Base-by-base conservation (phyloP, 1,140 invertebrate genomes). In the Papilio polyxenes region DNA sequence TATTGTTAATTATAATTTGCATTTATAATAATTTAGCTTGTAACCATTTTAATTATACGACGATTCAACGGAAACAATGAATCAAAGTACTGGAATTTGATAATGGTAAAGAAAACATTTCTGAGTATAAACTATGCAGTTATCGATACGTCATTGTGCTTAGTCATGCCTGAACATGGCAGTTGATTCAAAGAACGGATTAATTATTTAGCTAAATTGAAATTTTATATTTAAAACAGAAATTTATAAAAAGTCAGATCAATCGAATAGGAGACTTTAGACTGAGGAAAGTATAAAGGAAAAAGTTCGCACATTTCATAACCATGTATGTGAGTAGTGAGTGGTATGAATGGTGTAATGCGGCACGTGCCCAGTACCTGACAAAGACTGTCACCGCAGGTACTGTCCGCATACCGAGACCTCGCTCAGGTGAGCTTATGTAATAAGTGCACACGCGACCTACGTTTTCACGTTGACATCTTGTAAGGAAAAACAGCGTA, bases 81-180 rank as follows among this genome's bases (percentile, higher is more conserved):
- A 72, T 72, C 65, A 72, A 72, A 37, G 65, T 72, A 72, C 31
- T 78, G 51, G 49, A 81, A 48, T 78, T 78, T 76, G 77, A 81
- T 82, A 81, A 78, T 82, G 75, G 48, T 65, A 65, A 75, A 62
- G 56, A 72, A 72, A 72, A 72, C 65, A 72, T 37, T 72, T 72
- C 31, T 37, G 65, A 37, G 65, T 72, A 40, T 72, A 72, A 72
- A 72, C 65, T 72, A 72, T 15, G 65, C 65, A 72, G 31, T 72
- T 72, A 65, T 65, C 62, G 62, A 82, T 13, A 82, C 82, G 81
- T 77, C 85, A 84, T 62, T 72, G 59, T 79, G 13, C 31, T 84
- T 84, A 86, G 83, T 86, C 85, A 86, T 81, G 75, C 65, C 83
- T 83, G 82, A 86, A 85, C 81, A 76, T 17, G 62, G 72, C 82